phyloP scores from a whole-genome alignment of 2,888 invertebrate species.

The Drosophila cognata region DNA sequence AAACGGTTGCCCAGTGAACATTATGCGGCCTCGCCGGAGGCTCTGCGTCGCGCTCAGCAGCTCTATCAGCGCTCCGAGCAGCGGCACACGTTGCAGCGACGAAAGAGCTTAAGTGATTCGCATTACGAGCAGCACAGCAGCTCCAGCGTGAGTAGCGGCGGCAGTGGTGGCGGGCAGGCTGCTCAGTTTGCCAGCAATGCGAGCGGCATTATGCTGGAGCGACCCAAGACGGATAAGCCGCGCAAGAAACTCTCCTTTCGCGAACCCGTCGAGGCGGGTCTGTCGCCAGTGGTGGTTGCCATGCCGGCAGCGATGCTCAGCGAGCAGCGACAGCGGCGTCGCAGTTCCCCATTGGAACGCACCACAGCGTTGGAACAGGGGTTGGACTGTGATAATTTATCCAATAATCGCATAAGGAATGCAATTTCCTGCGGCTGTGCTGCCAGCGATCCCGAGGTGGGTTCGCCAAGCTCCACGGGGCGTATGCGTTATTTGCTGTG shows the following conservation, averaged over 20 bases:
- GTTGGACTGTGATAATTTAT: slow-evolving; percentile 73
- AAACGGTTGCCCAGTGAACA: slow-evolving; percentile 69
- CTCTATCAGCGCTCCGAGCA: slow-evolving; percentile 70
- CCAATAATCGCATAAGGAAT: slow-evolving; percentile 75
- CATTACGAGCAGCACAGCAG: slow-evolving; percentile 70
- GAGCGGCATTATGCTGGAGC: slow-evolving; percentile 72
- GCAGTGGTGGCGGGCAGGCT: slow-evolving; percentile 85
- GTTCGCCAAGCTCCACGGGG: slow-evolving; percentile 38
- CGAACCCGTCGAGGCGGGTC: slow-evolving; percentile 87
- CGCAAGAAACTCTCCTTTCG: slow-evolving; percentile 95
- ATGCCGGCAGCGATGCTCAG: slow-evolving; percentile 40
- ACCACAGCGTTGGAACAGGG: slow-evolving; percentile 14
- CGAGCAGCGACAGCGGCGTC: slow-evolving; percentile 58
- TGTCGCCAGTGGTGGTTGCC: slow-evolving; percentile 43
- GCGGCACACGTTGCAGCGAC: slow-evolving; percentile 70
- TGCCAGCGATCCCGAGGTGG: slow-evolving; percentile 68
- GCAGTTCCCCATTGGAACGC: slow-evolving; percentile 77
- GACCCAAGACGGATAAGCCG: slow-evolving; percentile 86
- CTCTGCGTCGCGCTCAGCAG: slow-evolving; percentile 76
- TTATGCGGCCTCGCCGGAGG: slow-evolving; percentile 60
- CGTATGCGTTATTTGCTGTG: slow-evolving; percentile 57
- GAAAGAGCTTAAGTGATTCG: slow-evolving; percentile 79
- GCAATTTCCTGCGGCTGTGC: slow-evolving; percentile 58
- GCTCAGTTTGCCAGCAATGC: slow-evolving; percentile 54
- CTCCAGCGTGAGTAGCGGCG: slow-evolving; percentile 82